These are phyloP conservation scores for Gallinago stenura DNA, from an alignment of 2,797 vertebrate genomes.

Conservation along the genomic window DNA sequence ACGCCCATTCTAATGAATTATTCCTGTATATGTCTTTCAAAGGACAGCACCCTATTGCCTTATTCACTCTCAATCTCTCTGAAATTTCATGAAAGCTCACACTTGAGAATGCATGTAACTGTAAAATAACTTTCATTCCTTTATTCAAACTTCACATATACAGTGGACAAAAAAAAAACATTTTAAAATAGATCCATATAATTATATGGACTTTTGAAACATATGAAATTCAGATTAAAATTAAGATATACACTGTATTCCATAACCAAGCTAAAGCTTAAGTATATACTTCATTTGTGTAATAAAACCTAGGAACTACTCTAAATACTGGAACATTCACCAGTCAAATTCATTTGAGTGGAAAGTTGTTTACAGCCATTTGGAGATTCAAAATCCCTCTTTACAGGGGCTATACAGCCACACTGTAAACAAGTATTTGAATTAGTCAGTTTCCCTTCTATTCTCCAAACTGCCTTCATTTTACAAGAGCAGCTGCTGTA, in stretches of 20 bases:
- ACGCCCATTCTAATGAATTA: background rate
- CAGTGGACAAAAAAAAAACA: conserved; percentile 68
- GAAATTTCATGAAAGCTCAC: conserved; percentile 38
- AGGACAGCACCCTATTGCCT: background rate
- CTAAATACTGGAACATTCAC: conserved; percentile 42
- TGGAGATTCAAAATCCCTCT: conserved; percentile 5
- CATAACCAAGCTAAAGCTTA: conserved; percentile 55
- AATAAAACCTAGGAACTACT: conserved; percentile 31
- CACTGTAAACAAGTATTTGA: conserved; percentile 1
- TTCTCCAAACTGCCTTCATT: conserved; percentile 30
- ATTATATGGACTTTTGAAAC: conserved; percentile 57
- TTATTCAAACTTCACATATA: conserved; percentile 76
- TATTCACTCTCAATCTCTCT: background rate
- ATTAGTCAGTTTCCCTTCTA: conserved; percentile 36
- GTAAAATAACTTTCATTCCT: conserved; percentile 69
- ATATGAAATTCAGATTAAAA: conserved; percentile 55
- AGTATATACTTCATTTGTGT: conserved; percentile 10
- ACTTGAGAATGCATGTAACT: conserved; percentile 25
- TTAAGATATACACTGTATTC: conserved; percentile 63
- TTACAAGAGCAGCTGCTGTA: conserved; percentile 26
- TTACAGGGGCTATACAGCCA: background rate
- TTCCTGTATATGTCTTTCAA: background rate
- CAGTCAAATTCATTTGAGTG: conserved; percentile 30
- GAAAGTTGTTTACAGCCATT: background rate
- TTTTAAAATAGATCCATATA: conserved; percentile 74